phyloP scores from a whole-genome alignment of 2,888 invertebrate species.

The Phoenoteleia sp. region DNA sequence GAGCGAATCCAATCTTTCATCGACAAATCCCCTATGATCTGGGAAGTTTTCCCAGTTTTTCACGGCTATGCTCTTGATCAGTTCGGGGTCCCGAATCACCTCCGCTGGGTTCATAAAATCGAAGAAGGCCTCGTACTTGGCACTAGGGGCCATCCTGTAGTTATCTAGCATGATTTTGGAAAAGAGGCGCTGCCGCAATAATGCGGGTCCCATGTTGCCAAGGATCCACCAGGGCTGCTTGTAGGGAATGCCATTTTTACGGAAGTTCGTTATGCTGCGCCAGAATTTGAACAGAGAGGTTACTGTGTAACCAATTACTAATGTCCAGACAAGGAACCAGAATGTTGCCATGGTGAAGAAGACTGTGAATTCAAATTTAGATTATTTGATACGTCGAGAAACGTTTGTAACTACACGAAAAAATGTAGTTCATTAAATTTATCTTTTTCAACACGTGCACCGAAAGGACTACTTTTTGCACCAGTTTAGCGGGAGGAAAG shows the following conservation, averaged over 20 bases:
- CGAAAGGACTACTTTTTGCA: no score
- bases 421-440: not conserved
- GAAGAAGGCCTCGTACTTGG: slow-evolving; percentile 77
- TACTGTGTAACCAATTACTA: not conserved
- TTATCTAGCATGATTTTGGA: slow-evolving; percentile 7
- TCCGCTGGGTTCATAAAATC: slow-evolving; percentile 77
- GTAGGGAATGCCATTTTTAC: slow-evolving; percentile 9
- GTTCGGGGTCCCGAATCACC: no score
- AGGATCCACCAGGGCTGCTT: slow-evolving; percentile 18
- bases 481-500: no score
- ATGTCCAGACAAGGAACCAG: slow-evolving; percentile 10
- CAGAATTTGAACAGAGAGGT: slow-evolving; percentile 19
- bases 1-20: no score
- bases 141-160: slow-evolving; percentile 64
- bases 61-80: no score
- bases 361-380: no score
- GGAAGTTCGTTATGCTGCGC: slow-evolving; percentile 10
- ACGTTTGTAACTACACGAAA: no score
- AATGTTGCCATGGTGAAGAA: no score
- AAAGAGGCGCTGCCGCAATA: not conserved
- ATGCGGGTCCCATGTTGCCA: slow-evolving; percentile 12
- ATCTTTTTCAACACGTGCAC: no score
- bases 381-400: no score
- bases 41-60: no score
- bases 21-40: no score